Evolutionary conservation across 2,888 invertebrate genomes (phyloP).

Genomic region (Papilio demoleus): DNA sequence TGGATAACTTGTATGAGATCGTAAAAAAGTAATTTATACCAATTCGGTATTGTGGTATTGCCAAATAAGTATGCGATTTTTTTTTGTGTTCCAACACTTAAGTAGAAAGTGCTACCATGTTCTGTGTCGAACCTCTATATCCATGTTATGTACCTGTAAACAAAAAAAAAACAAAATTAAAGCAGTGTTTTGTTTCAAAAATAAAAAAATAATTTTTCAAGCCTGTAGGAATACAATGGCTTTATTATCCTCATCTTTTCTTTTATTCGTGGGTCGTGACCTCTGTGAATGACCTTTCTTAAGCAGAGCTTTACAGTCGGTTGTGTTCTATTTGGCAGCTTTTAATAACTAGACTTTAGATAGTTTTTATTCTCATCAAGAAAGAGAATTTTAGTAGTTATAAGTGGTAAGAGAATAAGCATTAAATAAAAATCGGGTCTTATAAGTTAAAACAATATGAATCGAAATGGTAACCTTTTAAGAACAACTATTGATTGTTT

Average conservation of each 20-base stretch:
- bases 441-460: too few species aligned
- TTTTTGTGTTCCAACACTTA: slow-evolving; percentile 12
- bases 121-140: neutral
- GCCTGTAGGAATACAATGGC: slow-evolving; percentile 12
- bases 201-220: slow-evolving; percentile 22
- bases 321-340: neutral
- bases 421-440: too few species aligned
- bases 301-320: neutral
- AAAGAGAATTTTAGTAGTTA: too few species aligned
- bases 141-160: slow-evolving; percentile 6
- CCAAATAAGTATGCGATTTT: neutral
- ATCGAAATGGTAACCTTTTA: neutral
- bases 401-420: neutral
- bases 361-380: too few species aligned
- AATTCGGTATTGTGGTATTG: neutral
- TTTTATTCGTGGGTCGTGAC: slow-evolving; percentile 6
- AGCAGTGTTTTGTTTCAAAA: too few species aligned
- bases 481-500: neutral
- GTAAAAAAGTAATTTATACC: slow-evolving; percentile 9
- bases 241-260: slow-evolving; percentile 4
- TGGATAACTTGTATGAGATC: neutral
- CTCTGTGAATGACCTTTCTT: slow-evolving; percentile 8
- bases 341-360: neutral
- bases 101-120: slow-evolving; percentile 2
- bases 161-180: too few species aligned